Percentiles rank a stretch among this genome's conserved stretches.
These are phyloP conservation scores for Morus bassanus DNA, from an alignment of 2,797 vertebrate genomes.

Conservation along the genomic window DNA sequence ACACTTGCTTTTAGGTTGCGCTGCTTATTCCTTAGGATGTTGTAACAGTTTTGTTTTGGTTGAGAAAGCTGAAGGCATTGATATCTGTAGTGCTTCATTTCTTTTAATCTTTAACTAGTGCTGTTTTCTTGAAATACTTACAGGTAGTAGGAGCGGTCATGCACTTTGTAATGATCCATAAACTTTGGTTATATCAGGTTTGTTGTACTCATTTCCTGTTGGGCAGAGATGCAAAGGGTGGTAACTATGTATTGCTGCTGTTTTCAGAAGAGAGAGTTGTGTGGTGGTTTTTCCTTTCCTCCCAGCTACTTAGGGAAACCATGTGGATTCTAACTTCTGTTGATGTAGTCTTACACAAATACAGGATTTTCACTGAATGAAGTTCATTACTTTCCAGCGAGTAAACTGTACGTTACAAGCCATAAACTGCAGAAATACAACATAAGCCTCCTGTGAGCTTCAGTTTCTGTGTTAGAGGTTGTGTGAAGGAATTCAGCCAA, in stretches of 20 bases:
- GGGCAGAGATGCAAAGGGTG: neutral
- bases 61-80: neutral
- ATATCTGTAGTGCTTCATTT: neutral
- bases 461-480: neutral
- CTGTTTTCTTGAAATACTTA: neutral
- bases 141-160: neutral
- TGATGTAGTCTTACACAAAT: neutral
- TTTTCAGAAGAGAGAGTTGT: neutral
- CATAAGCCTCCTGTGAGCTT: neutral
- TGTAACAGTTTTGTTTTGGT: conserved; percentile 9
- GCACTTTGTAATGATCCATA: conserved; percentile 44
- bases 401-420: neutral
- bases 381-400: neutral
- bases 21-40: neutral
- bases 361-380: neutral
- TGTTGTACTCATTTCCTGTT: conserved; percentile 16
- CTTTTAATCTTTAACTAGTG: conserved; percentile 50
- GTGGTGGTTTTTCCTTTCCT: neutral
- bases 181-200: neutral
- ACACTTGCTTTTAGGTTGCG: neutral
- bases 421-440: neutral
- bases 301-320: neutral
- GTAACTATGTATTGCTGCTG: neutral
- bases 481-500: neutral
- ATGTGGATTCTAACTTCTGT: neutral